Evolutionary conservation across 1,140 invertebrate genomes (phyloP).

Genomic region (Cydia fagiglandana): DNA sequence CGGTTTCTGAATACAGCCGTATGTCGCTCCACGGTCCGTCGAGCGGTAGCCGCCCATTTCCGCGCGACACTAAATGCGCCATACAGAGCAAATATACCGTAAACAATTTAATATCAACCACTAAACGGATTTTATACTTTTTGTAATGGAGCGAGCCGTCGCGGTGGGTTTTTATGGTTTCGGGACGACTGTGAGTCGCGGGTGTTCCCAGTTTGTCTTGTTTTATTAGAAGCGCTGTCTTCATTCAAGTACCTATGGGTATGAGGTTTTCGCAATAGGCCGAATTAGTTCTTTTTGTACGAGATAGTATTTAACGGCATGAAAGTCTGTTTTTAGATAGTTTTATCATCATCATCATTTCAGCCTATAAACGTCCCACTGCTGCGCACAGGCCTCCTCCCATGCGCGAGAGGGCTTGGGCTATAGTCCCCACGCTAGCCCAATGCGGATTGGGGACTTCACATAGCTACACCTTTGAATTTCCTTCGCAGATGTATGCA

Average conservation of each 20-base stretch:
- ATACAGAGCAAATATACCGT: constrained; percentile 19
- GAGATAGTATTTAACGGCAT: too few relatives aligned
- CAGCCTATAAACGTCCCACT: too few relatives aligned
- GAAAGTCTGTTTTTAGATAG: neutral
- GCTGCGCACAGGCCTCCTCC: too few relatives aligned
- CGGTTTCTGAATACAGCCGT: neutral
- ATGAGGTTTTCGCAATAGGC: neutral
- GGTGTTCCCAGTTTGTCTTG: neutral
- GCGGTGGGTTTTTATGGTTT: neutral
- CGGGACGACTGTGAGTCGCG: neutral
- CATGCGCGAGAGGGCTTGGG: too few relatives aligned
- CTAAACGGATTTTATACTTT: constrained; percentile 25
- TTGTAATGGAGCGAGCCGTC: neutral
- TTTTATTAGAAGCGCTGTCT: neutral
- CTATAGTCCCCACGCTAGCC: too few relatives aligned
- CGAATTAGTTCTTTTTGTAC: neutral
- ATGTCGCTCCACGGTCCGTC: neutral
- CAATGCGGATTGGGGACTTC: too few relatives aligned
- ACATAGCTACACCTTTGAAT: too few relatives aligned
- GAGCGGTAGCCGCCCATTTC: constrained; percentile 23
- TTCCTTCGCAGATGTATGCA: too few relatives aligned
- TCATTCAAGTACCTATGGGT: neutral
- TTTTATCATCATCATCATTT: too few relatives aligned
- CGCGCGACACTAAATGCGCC: constrained; percentile 15
- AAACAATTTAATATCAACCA: constrained; percentile 30